Evolutionary conservation across 1,140 invertebrate species (phyloP), one percentile per base, ranked within the genome.

Genomic region (Drosophila rhopaloa): DNA sequence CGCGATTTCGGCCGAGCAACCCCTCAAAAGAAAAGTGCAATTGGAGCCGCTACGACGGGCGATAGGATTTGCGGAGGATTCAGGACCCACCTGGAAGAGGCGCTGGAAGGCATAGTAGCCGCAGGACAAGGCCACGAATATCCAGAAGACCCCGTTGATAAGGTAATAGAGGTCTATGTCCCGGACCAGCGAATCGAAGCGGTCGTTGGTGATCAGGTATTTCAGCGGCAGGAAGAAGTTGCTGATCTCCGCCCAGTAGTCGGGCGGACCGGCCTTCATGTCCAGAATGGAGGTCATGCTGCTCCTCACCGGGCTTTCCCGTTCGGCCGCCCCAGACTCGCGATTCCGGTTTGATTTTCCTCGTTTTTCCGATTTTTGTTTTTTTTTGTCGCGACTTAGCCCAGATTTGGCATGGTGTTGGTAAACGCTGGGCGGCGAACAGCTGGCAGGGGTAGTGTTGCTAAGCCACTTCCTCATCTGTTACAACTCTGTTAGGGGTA

Each of bases 221-320:
- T 92, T 92, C 7, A 92, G 61, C 46, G 91, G 91, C 55, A 92
- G 59, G 80, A 92, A 92, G 61, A 92, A 91, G 51, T 92, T 92
- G 35, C 80, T 77, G 29, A 92, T 78, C 57, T 92, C 91, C 29
- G 89, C 82, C 89, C 91, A 92, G 55, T 90, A 84, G 44, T 92
- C 86, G 55, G 85, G 85, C 48, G 80, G 79, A 44, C 85, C 86
- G 55, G 82, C 40, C 63, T 88, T 85, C 82, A 92, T 91, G 67
- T 92, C 91, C 80, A 92, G 73, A 59, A 92, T 92, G 38, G 91
- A 92, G 35, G 73, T 76, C 73, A 76, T 76, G 72, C 7, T 67
- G 43, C 72, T 68, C 32, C 65, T 65, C 60, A 13, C 38, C 67
- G 66, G 54, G 51, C 11, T 11, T 57, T 47, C 70, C 37, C 35